phyloP scores from a whole-genome alignment of 2,888 invertebrate species.

The Keiferia lycopersicella region DNA sequence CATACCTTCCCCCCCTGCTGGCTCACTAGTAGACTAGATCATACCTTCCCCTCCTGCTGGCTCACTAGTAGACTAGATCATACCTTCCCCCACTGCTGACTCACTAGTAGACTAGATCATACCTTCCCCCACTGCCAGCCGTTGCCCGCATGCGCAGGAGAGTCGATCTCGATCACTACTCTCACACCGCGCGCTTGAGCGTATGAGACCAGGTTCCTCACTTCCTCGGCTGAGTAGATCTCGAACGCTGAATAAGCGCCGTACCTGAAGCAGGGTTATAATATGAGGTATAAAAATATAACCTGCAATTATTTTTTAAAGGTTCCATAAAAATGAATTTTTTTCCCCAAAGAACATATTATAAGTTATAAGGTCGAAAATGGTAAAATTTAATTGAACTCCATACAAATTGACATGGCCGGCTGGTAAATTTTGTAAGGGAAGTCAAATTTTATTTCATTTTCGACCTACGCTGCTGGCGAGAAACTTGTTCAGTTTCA shows the following conservation, averaged over 20 bases:
- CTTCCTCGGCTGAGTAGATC: constrained; percentile 85
- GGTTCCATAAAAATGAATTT: no score
- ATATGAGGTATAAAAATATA: neutral
- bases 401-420: no score
- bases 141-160: constrained; percentile 92
- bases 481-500: no score
- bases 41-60: constrained; percentile 85
- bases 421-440: no score
- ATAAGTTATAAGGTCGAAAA: no score
- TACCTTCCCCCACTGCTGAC: constrained; percentile 88
- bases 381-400: no score
- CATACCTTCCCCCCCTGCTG: constrained; percentile 68
- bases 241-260: constrained; percentile 87
- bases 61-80: constrained; percentile 54
- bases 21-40: no score
- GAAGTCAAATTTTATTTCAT: no score
- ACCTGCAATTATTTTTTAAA: no score
- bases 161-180: constrained; percentile 93
- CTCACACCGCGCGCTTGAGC: constrained; percentile 91
- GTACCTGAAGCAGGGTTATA: constrained; percentile 70
- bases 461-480: no score
- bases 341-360: no score
- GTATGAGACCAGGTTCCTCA: constrained; percentile 86
- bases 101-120: constrained; percentile 51
- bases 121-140: constrained; percentile 92